Evolutionary conservation across 2,888 invertebrate species (phyloP), one percentile per base, ranked within the genome.

Genomic region (Hoplodrina blanda): DNA sequence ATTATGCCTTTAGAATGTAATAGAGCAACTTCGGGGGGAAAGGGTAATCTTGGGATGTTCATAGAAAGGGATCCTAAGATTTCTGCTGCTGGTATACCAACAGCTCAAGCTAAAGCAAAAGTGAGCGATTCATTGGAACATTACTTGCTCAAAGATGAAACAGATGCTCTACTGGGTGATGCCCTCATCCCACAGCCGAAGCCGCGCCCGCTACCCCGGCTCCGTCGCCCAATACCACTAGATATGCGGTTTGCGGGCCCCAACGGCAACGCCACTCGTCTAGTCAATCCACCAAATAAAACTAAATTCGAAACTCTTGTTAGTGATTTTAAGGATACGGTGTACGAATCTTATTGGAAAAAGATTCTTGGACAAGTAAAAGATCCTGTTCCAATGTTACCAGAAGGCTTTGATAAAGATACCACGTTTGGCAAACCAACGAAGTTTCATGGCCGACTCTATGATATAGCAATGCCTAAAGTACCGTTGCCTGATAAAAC

Each of bases 381-480:
- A 69, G 95, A 96, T 83, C 85, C 91, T 11, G 84, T 88, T 2
- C 94, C 95, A 3, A 93, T 93, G 93, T 77, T 96, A 55, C 95
- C 95, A 4, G 90, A 89, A 78, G 95, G 94, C 17, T 91, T 92
- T 65, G 91, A 95, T 82, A 76, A 73, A 46, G 2, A 70, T 0
- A 94, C 92, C 0, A 94, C 92, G 10, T 95, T 91, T 83, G 95
- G 95, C 0, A 93, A 88, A 76, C 88, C 89, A 74, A 91, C 90
- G 1, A 62, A 81, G 10, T 85, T 74, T 69, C 86, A 90, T 70
- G 92, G 89, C 20, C 80, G 89, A 6, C 80, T 95, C 3, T 95
- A 95, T 77, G 95, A 96, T 72, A 82, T 95, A 53, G 88, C 92
- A 10, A 92, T 94, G 92, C 95, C 95, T 2, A 94, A 91, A 83